These are phyloP conservation scores for Ceramica pisi DNA, from an alignment of 2,888 invertebrate species.

Conservation along the genomic window DNA sequence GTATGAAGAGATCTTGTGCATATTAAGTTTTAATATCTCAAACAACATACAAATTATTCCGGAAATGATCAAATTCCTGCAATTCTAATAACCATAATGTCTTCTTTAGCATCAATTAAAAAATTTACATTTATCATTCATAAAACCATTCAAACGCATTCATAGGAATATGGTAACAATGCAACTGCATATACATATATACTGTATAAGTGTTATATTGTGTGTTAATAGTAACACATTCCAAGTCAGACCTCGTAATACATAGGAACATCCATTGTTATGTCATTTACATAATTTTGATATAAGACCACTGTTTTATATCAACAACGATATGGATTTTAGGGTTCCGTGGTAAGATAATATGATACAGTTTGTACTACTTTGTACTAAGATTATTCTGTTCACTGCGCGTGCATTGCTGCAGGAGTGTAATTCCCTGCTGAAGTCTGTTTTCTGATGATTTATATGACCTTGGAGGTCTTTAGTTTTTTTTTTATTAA, in stretches of 20 bases:
- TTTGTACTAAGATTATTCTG: too few species aligned
- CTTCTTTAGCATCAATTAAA: conserved; percentile 25
- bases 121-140: conserved; percentile 46
- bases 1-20: background rate
- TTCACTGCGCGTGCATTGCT: too few species aligned
- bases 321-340: conserved; percentile 2
- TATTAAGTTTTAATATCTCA: background rate
- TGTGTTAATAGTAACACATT: conserved; percentile 61
- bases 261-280: conserved; percentile 47
- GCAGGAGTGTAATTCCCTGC: too few species aligned
- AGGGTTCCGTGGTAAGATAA: conserved; percentile 8
- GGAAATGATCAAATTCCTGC: conserved; percentile 6
- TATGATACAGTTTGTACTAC: background rate
- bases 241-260: conserved; percentile 60
- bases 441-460: too few species aligned
- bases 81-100: background rate
- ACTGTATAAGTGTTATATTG: conserved; percentile 49
- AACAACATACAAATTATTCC: background rate
- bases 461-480: too few species aligned
- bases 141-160: conserved; percentile 31
- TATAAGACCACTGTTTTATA: conserved; percentile 44
- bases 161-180: conserved; percentile 47
- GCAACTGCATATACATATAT: conserved; percentile 40
- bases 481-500: too few species aligned
- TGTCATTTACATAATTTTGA: conserved; percentile 60